Conservation (phyloP, 2,113 vertebrate genomes). For the Pica pica region DNA sequence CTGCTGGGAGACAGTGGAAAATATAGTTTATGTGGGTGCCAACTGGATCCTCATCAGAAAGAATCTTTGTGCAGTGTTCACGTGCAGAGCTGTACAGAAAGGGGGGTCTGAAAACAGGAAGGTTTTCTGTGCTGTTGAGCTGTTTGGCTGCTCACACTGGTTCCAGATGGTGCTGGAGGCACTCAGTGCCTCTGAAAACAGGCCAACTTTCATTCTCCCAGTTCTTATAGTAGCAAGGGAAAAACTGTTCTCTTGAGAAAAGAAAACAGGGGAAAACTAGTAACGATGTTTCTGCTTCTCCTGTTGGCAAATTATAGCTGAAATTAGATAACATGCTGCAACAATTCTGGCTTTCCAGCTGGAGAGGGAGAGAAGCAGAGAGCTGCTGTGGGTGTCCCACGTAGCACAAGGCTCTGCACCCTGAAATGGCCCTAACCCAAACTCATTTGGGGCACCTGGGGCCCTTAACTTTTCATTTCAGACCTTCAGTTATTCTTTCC, state of each 20-base stretch:
- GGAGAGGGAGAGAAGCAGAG: neutral
- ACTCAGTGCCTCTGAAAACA: neutral
- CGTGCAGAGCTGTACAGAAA: neutral
- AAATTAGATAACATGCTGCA: neutral
- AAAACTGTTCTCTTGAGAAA: neutral
- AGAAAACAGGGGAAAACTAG: slow-evolving; percentile 15
- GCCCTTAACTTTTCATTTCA: neutral
- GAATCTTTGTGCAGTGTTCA: neutral
- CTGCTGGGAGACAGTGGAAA: slow-evolving; percentile 2
- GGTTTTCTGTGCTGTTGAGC: neutral
- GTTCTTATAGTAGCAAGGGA: neutral
- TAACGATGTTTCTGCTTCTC: slow-evolving; percentile 7
- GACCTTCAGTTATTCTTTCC: neutral
- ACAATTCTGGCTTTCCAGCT: neutral
- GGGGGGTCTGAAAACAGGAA: neutral
- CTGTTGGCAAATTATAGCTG: neutral
- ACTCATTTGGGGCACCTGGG: neutral
- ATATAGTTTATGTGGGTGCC: slow-evolving; percentile 9
- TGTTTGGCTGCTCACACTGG: neutral
- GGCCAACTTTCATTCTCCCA: neutral
- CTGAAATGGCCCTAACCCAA: neutral
- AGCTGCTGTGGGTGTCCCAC: neutral
- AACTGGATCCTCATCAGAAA: slow-evolving; percentile 40
- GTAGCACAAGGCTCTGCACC: neutral
- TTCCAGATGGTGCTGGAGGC: slow-evolving; percentile 49